phyloP scores from a whole-genome alignment of 2,113 vertebrate species.

The Diadophis punctatus region DNA sequence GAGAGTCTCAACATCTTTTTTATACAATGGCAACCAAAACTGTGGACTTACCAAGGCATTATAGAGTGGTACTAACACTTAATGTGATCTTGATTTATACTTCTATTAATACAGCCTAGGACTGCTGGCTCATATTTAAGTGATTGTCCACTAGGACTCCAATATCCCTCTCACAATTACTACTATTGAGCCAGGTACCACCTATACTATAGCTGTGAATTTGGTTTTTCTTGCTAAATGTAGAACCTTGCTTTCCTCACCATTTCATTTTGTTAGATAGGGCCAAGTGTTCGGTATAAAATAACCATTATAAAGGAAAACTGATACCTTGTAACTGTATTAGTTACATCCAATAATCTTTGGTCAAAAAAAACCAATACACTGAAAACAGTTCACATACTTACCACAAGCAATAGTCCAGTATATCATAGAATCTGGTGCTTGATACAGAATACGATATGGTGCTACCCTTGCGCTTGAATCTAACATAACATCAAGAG shows the following conservation, averaged over 20 bases:
- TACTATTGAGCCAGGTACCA: neutral
- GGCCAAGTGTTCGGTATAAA: neutral
- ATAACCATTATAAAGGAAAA: neutral
- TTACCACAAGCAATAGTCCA: constrained; percentile 96
- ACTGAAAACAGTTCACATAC: constrained; percentile 20
- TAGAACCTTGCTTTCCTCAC: neutral
- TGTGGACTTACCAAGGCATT: too few relatives aligned
- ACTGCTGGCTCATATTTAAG: neutral
- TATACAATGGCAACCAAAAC: too few relatives aligned
- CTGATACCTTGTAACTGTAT: neutral
- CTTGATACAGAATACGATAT: constrained; percentile 95
- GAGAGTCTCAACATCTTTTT: too few relatives aligned
- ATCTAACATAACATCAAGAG: constrained; percentile 94
- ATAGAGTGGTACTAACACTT: too few relatives aligned
- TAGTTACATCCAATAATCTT: neutral
- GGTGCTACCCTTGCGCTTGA: constrained; percentile 95
- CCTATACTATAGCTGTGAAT: neutral
- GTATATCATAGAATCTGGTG: constrained; percentile 90
- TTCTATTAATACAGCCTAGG: neutral
- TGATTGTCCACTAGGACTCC: neutral
- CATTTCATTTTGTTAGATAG: neutral
- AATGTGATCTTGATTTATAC: neutral
- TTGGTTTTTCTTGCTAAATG: neutral
- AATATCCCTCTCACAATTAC: neutral
- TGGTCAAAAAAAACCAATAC: neutral